A percentile compares a stretch with the other conserved stretches of the same genome.
Conservation (phyloP, 2,113 vertebrate genomes). For the Lepus europaeus region DNA sequence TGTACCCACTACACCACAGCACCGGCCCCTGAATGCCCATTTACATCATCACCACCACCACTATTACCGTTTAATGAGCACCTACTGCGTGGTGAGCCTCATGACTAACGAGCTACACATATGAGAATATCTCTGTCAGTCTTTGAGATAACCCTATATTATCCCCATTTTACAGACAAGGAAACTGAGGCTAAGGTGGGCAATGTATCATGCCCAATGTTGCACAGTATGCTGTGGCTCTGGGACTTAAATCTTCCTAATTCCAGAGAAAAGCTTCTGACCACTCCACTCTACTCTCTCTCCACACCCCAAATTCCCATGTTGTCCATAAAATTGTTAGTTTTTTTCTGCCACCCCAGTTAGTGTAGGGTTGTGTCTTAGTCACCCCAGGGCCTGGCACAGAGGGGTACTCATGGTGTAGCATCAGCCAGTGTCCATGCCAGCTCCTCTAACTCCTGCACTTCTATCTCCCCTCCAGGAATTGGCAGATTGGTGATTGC, state of each 20-base stretch:
- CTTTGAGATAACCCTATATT: neutral
- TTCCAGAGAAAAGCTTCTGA: constrained; percentile 31
- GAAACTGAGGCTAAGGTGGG: neutral
- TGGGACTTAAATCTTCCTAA: constrained; percentile 24
- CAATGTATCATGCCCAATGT: neutral
- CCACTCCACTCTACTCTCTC: neutral
- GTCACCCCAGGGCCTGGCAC: neutral
- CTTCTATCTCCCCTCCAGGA: constrained; percentile 61
- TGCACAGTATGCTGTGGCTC: neutral
- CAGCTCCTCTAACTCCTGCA: neutral
- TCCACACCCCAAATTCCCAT: neutral
- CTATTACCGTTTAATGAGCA: neutral
- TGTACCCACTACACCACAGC: too few relatives aligned
- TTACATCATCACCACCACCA: neutral
- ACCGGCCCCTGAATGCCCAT: too few relatives aligned
- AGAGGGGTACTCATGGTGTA: neutral
- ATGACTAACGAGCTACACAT: neutral
- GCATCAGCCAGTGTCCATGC: neutral
- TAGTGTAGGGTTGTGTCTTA: neutral
- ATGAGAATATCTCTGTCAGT: neutral
- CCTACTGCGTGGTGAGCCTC: neutral
- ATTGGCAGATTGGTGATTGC: constrained; percentile 63
- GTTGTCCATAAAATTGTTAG: neutral
- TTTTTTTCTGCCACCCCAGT: neutral
- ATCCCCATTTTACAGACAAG: neutral